A percentile compares a stretch with the other conserved stretches of the same genome.
Evolutionary conservation across 2,797 vertebrate species (phyloP).

Genomic region (Pangasius macronema): DNA sequence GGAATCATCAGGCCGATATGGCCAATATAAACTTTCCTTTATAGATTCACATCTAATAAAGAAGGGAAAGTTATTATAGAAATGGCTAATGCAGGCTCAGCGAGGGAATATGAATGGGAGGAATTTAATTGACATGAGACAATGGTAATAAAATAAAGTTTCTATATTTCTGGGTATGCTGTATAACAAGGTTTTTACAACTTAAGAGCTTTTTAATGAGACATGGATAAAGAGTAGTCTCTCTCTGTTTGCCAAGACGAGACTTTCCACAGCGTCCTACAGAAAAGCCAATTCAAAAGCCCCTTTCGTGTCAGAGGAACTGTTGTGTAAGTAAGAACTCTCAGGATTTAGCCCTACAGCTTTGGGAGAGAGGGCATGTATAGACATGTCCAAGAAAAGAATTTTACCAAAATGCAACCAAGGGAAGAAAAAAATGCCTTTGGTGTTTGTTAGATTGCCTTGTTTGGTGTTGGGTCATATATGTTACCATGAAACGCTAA

Average conservation of each 20-base stretch:
- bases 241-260: neutral
- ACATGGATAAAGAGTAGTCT: neutral
- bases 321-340: neutral
- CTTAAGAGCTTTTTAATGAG: constrained; percentile 31
- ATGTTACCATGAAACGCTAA: neutral
- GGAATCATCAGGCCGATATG: constrained; percentile 23
- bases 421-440: neutral
- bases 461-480: neutral
- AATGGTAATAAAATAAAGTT: constrained; percentile 28
- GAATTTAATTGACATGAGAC: constrained; percentile 33
- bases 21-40: constrained; percentile 33
- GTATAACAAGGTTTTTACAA: constrained; percentile 21
- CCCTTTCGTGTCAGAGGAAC: neutral
- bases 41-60: constrained; percentile 34
- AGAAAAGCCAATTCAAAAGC: neutral
- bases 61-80: constrained; percentile 32
- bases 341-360: neutral
- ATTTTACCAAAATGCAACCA: neutral
- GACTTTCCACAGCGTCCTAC: neutral
- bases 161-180: constrained; percentile 1
- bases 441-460: neutral
- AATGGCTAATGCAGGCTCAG: constrained; percentile 21
- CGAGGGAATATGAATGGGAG: constrained; percentile 14
- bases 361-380: neutral
- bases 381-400: neutral